Evolutionary conservation across 2,797 vertebrate genomes (phyloP).

Genomic region (Clarias fuscus): DNA sequence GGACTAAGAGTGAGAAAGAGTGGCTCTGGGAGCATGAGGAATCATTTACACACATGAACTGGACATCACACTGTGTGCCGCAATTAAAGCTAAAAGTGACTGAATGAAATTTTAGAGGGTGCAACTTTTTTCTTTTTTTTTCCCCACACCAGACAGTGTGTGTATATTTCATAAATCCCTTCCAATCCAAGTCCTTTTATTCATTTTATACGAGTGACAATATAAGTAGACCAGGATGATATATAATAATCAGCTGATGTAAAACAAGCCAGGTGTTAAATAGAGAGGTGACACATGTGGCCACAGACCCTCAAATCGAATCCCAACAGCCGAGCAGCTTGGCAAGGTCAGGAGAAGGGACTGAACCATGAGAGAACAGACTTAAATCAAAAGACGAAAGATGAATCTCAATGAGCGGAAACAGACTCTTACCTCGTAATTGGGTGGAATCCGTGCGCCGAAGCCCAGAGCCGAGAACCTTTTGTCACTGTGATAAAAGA

Average conservation of each 20-base stretch:
- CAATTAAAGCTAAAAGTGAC: no score
- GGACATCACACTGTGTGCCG: no score
- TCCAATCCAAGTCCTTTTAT: constrained; percentile 28
- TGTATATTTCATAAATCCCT: constrained; percentile 26
- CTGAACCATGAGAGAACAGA: constrained; percentile 27
- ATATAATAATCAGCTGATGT: constrained; percentile 49
- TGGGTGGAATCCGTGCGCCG: constrained; percentile 94
- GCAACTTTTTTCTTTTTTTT: no score
- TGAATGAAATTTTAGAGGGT: no score
- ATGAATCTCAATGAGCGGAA: constrained; percentile 31
- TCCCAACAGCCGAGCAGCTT: constrained; percentile 17
- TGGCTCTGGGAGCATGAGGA: no score
- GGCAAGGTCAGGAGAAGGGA: constrained; percentile 39
- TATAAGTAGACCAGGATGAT: constrained; percentile 49
- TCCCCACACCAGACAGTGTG: no score
- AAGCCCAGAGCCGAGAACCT: constrained; percentile 95
- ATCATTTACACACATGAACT: no score
- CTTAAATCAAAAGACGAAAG: constrained; percentile 31
- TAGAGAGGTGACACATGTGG: constrained; percentile 36
- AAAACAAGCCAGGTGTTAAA: constrained; percentile 44
- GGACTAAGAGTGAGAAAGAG: no score
- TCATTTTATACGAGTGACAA: constrained; percentile 46
- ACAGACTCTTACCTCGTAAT: constrained; percentile 84
- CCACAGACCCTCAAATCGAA: constrained; percentile 41
- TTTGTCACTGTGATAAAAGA: constrained; percentile 81